Evolutionary conservation across 2,888 invertebrate genomes (phyloP), one percentile per base, ranked within the genome.

Genomic region (Gortyna flavago): DNA sequence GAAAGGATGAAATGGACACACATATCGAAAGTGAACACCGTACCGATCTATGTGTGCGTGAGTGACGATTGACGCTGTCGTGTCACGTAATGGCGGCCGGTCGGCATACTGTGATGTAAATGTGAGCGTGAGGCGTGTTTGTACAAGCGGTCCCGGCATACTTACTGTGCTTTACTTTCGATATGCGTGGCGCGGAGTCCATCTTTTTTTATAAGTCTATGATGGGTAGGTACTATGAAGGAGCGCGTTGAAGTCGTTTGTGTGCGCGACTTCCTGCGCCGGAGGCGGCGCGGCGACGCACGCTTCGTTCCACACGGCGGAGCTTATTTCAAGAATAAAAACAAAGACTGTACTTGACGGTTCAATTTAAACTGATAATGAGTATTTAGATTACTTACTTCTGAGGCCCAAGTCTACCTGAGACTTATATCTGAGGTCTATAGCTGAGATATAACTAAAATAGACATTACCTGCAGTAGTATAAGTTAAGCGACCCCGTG

Each of bases 291-390:
- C 44, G 75, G 88, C 86, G 88, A 13, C 44, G 13, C 44, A 91
- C 90, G 93, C 86, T 87, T 86, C 90, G 93, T 91, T 93, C 91
- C 92, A 90, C 92, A 88, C 85, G 87, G 77, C 69, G 69, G 86
- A 62, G 67, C 18, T 75, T 68, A 68, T 57, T 77, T 76, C 72
- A 79, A 84, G 74, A 75, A 41, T 18, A 75, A 75, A 79, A 72
- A 85, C 75, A 83, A 81, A 79, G 72, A 65, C 51, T 68, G 11
- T 44, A 41, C 59, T 72, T 82, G 83, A 75, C 41, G 64, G 64
- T 71, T 73, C 13, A 79, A 79, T 85, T 83, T 83, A 48, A 79
- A 54, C 35, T 57, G 70, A 72, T 62, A 67, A 65, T 71, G 25
- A 44, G 32, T 70, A 66, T 61, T n/a, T 35, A 29, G 51, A 57